A percentile compares a stretch with the other conserved stretches of the same genome.
Conservation (phyloP, 2,888 invertebrate genomes). For the Zaprionus bogoriensis region DNA sequence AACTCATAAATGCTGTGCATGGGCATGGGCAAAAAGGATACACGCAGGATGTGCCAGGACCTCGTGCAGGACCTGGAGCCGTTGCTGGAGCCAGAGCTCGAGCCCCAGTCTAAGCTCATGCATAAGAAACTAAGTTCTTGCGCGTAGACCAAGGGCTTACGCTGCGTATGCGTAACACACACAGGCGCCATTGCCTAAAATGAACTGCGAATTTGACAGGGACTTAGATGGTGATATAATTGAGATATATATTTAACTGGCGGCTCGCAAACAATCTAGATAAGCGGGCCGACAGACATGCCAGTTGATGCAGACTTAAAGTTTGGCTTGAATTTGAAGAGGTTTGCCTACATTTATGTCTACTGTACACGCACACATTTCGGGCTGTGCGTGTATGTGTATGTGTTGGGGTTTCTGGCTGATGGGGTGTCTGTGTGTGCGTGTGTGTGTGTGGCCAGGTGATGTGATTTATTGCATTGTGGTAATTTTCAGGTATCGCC, state of each 20-base stretch:
- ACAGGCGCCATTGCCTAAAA: constrained; percentile 3
- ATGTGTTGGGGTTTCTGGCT: constrained; percentile 2
- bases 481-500: constrained; percentile 73
- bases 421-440: constrained; percentile 6
- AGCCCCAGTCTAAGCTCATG: constrained; percentile 30
- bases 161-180: constrained; percentile 40
- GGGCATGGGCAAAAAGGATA: constrained; percentile 54
- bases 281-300: too few species aligned
- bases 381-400: constrained; percentile 6
- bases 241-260: too few species aligned
- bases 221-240: too few species aligned
- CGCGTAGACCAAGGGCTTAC: constrained; percentile 16
- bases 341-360: constrained; percentile 9
- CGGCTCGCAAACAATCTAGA: too few species aligned
- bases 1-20: constrained; percentile 67
- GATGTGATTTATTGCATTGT: constrained; percentile 75
- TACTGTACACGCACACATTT: constrained; percentile 35
- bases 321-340: too few species aligned
- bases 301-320: too few species aligned
- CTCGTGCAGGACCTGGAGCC: constrained; percentile 8
- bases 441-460: constrained; percentile 53
- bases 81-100: not conserved
- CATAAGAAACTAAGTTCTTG: constrained; percentile 57
- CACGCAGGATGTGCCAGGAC: constrained; percentile 27
- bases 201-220: not conserved